Base-by-base conservation (phyloP, 2,888 invertebrate species). In the Asteroscopus sphinx region DNA sequence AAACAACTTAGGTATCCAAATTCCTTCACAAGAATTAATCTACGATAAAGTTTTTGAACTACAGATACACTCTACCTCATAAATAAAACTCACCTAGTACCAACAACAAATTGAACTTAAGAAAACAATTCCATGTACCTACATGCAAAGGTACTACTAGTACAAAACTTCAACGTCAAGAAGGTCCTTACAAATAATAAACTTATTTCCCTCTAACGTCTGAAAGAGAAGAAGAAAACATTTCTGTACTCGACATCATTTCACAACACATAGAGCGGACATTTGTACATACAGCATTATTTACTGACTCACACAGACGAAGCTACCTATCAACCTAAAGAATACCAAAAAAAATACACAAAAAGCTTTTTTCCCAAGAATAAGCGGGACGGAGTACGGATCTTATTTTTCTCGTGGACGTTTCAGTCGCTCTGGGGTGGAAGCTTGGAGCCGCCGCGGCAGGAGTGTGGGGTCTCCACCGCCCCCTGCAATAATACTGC, bases 361-460 rank as follows among this genome's bases (percentile, higher is more conserved):
- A 91, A 92, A 90, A 90, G 90, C 88, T 83, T 88, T 89, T 91
- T 89, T 89, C 88, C 89, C 83, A 88, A 92, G 93, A 93, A 93
- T 93, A 93, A 94, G 93, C 94, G 85, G 94, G 94, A 94, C 89
- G 86, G 94, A 91, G 91, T 88, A 81, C 89, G 91, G 91, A 92
- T 93, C 93, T 94, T 94, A 94, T 94, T 94, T 94, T 94, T 94
- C 94, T 93, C 92, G 91, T 89, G 91, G 89, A 90, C 89, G 94
- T 95, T 95, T 95, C 93, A 91, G 90, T 92, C 93, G 88, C 93
- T 90, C 90, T 82, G 80, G 85, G 88, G 83, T 78, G 83, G 81
- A 79, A 76, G 77, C 78, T 76, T 56, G 77, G 77, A 78, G 81
- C 77, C 67, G 48, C 69, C 75, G 81, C 63, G 76, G 66, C 73